Evolutionary conservation across 2,888 invertebrate species (phyloP), one percentile per base, ranked within the genome.

Genomic region (Miltochrista miniata): DNA sequence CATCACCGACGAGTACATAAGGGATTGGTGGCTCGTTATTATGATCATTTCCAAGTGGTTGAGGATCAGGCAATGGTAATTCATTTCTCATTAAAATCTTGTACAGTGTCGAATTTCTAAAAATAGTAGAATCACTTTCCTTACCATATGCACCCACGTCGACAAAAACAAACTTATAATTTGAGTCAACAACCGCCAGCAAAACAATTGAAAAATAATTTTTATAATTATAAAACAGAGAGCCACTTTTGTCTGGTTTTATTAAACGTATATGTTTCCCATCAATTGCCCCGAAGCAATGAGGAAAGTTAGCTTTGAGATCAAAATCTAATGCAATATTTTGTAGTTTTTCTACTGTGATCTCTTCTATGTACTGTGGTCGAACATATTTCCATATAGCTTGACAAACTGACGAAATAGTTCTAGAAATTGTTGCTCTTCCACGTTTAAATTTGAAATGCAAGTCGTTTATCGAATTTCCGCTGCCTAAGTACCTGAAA

Each of bases 301-400:
- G 59, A 14, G 74, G 72, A 63, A 76, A 76, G 47, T 72, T 66
- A 45, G 69, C 58, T 45, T 48, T 57, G 54, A 39, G 55, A 35
- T 68, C 47, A 60, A 67, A 74, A 38, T 59, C 61, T 45, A 48
- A n/a, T 41, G 67, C 60, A 38, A 70, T 67, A n/a, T n/a, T n/a
- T n/a, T n/a, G n/a, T n/a, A n/a, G n/a, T n/a, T n/a, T n/a, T n/a
- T n/a, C n/a, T n/a, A n/a, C n/a, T n/a, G n/a, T n/a, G n/a, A n/a
- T n/a, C n/a, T n/a, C n/a, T n/a, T n/a, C n/a, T n/a, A n/a, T n/a
- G n/a, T n/a, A n/a, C n/a, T n/a, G n/a, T n/a, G n/a, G n/a, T n/a
- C n/a, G n/a, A n/a, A n/a, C n/a, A n/a, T n/a, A n/a, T n/a, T n/a
- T n/a, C n/a, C n/a, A n/a, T n/a, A n/a, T n/a, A n/a, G n/a, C n/a